Conservation (phyloP, 2,888 invertebrate species). For the Anticlea derivata region DNA sequence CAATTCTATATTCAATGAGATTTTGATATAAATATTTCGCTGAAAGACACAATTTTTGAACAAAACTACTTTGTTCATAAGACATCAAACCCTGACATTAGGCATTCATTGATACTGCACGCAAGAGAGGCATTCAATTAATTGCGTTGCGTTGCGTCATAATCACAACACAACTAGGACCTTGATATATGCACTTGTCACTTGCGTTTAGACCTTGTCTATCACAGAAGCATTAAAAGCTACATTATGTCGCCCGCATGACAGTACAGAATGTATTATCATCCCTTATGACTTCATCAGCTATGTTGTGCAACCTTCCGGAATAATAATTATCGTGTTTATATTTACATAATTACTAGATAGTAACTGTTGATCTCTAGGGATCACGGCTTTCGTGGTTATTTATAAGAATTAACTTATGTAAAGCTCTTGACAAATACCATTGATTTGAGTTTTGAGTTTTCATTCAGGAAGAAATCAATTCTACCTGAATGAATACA, state of each 20-base stretch:
- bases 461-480: too few species aligned
- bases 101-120: conserved; percentile 21
- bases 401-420: background rate
- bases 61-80: background rate
- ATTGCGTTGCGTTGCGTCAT: conserved; percentile 29
- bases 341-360: conserved; percentile 7
- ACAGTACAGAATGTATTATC: conserved; percentile 26
- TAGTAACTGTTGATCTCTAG: background rate
- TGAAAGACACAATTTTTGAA: background rate
- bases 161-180: conserved; percentile 33
- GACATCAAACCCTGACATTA: conserved; percentile 7
- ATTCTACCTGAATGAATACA: too few species aligned
- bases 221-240: conserved; percentile 24
- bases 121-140: conserved; percentile 29
- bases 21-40: background rate
- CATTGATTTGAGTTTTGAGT: too few species aligned
- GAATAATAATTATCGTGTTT: conserved; percentile 12
- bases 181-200: conserved; percentile 38
- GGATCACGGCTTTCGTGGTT: conserved; percentile 7
- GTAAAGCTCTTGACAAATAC: too few species aligned
- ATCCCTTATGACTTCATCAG: conserved; percentile 13
- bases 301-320: conserved; percentile 24
- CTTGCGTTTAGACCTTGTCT: conserved; percentile 33
- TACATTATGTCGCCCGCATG: conserved; percentile 29
- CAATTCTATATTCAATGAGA: too few species aligned